These are phyloP conservation scores for Amblyjoppa proteus DNA, from an alignment of 2,888 invertebrate species.

Conservation along the genomic window DNA sequence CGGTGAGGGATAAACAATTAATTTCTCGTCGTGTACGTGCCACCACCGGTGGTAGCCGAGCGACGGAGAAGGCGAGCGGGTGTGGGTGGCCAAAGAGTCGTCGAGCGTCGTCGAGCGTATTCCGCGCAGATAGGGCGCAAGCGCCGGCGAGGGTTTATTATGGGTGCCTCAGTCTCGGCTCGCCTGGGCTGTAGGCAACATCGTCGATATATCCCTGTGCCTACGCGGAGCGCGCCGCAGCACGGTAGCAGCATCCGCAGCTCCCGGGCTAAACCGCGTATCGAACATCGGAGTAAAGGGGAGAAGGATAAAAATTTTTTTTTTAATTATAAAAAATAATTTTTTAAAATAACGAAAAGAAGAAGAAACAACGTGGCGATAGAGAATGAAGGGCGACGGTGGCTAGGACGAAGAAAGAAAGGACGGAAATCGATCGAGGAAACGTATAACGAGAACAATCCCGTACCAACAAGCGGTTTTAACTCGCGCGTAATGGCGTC, in stretches of 20 bases:
- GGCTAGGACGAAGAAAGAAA: neutral
- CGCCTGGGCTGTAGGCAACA: conserved; percentile 83
- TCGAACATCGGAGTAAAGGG: neutral
- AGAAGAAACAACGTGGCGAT: conserved; percentile 22
- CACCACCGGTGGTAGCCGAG: conserved; percentile 41
- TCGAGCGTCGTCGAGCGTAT: conserved; percentile 67
- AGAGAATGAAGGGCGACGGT: conserved; percentile 11
- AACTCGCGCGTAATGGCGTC: conserved; percentile 57
- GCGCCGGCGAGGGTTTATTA: conserved; percentile 77
- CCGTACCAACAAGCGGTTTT: neutral
- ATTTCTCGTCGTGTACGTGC: conserved; percentile 70
- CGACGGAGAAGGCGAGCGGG: conserved; percentile 2
- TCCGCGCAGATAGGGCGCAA: conserved; percentile 63
- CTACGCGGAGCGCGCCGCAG: neutral
- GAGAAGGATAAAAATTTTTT: too few species aligned
- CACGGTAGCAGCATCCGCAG: conserved; percentile 1
- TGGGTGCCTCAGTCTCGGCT: conserved; percentile 82
- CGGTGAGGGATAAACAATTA: conserved; percentile 69
- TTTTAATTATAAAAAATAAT: neutral
- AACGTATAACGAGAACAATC: conserved; percentile 28
- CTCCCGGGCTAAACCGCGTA: conserved; percentile 9
- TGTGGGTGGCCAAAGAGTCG: conserved; percentile 32
- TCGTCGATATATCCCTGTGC: conserved; percentile 65
- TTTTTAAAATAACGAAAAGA: neutral
- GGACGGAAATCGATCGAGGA: conserved; percentile 15